Percentiles rank a stretch among this genome's conserved stretches.
phyloP scores from a whole-genome alignment of 1,140 invertebrate genomes.

The Rhizoglyphus robini region DNA sequence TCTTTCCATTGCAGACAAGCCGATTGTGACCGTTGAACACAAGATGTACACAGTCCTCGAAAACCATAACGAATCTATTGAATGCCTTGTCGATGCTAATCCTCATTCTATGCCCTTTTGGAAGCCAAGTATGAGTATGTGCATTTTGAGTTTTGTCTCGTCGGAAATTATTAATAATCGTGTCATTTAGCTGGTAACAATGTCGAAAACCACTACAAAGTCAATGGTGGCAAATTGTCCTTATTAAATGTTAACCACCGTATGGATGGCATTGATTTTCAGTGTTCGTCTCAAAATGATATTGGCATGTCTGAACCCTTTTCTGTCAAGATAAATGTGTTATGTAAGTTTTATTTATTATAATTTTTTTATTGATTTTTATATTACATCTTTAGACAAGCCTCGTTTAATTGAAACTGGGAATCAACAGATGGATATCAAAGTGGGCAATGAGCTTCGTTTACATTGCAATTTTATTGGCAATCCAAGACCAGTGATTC shows the following conservation, averaged over 20 bases:
- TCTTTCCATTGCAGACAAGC: background rate
- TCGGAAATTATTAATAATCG: background rate
- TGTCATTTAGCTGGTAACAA: background rate
- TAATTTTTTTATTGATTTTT: background rate
- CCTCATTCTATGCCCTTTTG: background rate
- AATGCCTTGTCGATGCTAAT: conserved; percentile 9
- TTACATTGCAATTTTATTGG: background rate
- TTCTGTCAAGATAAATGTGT: background rate
- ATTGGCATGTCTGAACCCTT: background rate
- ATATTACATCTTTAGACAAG: background rate
- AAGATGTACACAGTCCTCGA: background rate
- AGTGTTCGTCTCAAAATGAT: background rate
- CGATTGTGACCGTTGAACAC: background rate
- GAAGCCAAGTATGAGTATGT: background rate
- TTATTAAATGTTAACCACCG: background rate
- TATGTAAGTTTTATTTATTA: conserved; percentile 7
- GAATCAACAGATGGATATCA: background rate
- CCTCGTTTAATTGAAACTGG: background rate
- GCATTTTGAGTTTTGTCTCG: too few species aligned
- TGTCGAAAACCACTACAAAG: background rate
- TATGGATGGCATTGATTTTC: background rate
- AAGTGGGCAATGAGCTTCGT: background rate
- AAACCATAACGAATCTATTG: background rate
- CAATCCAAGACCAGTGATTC: background rate
- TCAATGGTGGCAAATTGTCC: background rate